Percentiles rank a stretch among this genome's conserved stretches.
phyloP scores from a whole-genome alignment of 37 sponge, comb jelly and placozoan genomes.

The Halichondria panicea region DNA sequence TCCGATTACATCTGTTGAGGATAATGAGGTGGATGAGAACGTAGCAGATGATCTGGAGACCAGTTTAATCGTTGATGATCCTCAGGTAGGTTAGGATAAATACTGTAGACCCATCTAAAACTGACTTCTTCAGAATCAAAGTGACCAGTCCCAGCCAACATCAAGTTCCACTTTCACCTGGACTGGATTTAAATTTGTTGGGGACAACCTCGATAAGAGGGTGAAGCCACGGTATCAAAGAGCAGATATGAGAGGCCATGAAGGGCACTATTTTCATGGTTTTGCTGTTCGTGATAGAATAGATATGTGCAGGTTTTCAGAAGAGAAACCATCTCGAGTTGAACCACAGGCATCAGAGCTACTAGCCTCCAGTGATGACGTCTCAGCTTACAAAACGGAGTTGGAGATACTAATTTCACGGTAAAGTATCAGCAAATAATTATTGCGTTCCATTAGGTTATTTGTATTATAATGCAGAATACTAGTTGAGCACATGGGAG shows the following conservation, averaged over 20 bases:
- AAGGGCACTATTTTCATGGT: constrained; percentile 19
- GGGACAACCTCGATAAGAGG: constrained; percentile 33
- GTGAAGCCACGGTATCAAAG: constrained; percentile 23
- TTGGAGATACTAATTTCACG: not conserved
- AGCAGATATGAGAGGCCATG: not conserved
- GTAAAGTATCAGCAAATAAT: not conserved
- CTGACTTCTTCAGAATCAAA: too few species aligned
- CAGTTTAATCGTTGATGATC: too few species aligned
- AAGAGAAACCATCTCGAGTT: not conserved
- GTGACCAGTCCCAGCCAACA: too few species aligned
- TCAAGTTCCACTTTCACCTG: too few species aligned
- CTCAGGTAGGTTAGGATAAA: too few species aligned
- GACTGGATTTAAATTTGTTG: constrained; percentile 18
- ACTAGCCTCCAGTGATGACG: not conserved
- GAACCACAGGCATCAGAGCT: not conserved
- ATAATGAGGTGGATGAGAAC: too few species aligned
- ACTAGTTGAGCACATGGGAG: not conserved
- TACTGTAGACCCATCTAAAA: too few species aligned
- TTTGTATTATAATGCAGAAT: constrained; percentile 10
- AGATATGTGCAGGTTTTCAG: not conserved
- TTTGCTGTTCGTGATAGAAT: constrained; percentile 9
- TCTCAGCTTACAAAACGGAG: not conserved
- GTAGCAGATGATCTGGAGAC: too few species aligned
- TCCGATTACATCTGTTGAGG: too few species aligned
- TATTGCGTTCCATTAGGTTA: not conserved